Base-by-base conservation (phyloP, 2,888 invertebrate species). In the Synanthedon andrenaeformis region DNA sequence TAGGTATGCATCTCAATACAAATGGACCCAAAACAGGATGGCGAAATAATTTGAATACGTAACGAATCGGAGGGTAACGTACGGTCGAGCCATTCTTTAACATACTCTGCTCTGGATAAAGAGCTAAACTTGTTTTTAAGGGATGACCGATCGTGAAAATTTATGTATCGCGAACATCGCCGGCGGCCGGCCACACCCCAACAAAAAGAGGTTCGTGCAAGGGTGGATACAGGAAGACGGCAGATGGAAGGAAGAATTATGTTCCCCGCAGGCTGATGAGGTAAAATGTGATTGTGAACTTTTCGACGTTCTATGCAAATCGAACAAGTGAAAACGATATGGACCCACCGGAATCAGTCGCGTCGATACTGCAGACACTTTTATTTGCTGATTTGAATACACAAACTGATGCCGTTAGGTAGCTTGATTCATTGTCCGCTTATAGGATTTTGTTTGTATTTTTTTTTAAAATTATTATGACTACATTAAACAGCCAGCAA, bases 121-220 rank as follows among this genome's bases (percentile, higher is more conserved):
- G 84, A 85, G 86, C 82, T 84, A 81, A 86, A 86, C 84, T 84
- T 85, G 84, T 85, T 85, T 86, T 88, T 82, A 87, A 87, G 87
- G 88, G 88, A 88, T 87, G 88, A 85, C 88, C 88, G 85, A 82
- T 83, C 76, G 82, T 80, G 77, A 70, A 83, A 86, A 88, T 88
- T 83, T 88, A 87, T 88, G 86, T 87, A 87, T 84, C 83, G 80
- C 74, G 73, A 76, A 79, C 78, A 79, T 62, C 67, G 86, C 86
- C 85, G 82, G 74, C 80, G 86, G 84, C 78, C 70, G 76, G 74
- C 35, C 35, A 35, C 35, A 70, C 74, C 72, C 72, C 68, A 66
- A 68, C 79, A 81, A 85, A 86, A 87, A 83, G 80, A 79, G 81
- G 76, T 76, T 70, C 62, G 67, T 67, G 71, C 70, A 70, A 71